Evolutionary conservation across 2,888 invertebrate genomes (phyloP).

Genomic region (Lumbricus terrestris): DNA sequence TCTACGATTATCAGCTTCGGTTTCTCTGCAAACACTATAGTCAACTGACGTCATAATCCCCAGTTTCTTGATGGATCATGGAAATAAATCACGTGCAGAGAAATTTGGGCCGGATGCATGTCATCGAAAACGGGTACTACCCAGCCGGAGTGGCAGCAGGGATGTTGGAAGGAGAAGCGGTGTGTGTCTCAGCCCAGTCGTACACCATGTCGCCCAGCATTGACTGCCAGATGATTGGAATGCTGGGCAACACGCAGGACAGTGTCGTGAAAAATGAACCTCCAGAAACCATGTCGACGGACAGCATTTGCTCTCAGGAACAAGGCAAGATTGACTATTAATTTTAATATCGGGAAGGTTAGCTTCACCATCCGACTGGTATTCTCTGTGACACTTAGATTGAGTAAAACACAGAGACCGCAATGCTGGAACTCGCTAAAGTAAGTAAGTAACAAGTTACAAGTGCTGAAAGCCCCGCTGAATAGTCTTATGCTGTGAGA

Average conservation of each 20-base stretch:
- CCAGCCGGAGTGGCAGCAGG: background rate
- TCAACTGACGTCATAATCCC: background rate
- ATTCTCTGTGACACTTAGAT: no score
- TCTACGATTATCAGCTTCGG: background rate
- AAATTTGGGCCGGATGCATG: background rate
- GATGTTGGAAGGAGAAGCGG: background rate
- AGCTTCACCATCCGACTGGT: no score
- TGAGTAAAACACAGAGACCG: no score
- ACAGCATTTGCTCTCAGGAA: background rate
- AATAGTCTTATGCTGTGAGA: no score
- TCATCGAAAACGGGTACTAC: background rate
- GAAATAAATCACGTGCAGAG: constrained; percentile 8
- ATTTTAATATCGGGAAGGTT: background rate
- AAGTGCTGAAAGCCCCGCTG: no score
- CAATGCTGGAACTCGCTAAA: no score
- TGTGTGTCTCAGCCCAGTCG: background rate
- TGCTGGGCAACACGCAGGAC: background rate
- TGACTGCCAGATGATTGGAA: background rate
- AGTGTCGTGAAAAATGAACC: background rate
- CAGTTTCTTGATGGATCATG: constrained; percentile 13
- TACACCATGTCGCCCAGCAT: constrained; percentile 5
- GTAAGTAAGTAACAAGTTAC: no score
- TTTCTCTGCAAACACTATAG: background rate
- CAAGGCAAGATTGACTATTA: background rate
- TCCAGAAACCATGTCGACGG: background rate